Evolutionary conservation across 2,113 vertebrate species (phyloP), one percentile per base, ranked within the genome.

Genomic region (Bufo bufo): DNA sequence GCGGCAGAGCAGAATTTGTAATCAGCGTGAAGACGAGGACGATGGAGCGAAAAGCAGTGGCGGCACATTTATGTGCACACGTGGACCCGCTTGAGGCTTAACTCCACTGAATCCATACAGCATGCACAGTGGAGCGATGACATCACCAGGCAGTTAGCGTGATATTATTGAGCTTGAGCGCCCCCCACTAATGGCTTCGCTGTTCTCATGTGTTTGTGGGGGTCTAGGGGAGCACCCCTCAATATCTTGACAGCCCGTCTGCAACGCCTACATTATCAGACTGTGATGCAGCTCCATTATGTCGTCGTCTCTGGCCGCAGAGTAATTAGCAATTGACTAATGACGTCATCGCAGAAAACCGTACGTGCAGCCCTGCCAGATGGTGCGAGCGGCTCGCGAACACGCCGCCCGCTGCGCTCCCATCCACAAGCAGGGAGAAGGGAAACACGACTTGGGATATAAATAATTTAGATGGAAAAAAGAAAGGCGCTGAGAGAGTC

Each of bases 381-480:
- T 80, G 77, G 77, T 58, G 77, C 52, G n/a, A 52, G 7, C 74
- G 7, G 74, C 47, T 16, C 47, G 47, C 8, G 49, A 23, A 79
- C 49, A 80, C 14, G 23, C 77, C 52, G 11, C 77, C 77, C 52
- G 4, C 77, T 43, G 56, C 77, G 59, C 52, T 80, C 49, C 50
- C 20, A 58, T 74, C 13, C 16, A 79, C 43, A 56, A 80, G 54
- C 23, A 80, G 50, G 23, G 77, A 80, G 77, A 56, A 80, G 52
- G 54, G 14, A 80, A 80, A 80, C 77, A 80, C n/a, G 12, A 58
- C 58, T 80, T 43, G 13, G n/a, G n/a, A 80, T 54, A 58, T 80
- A 80, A 80, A 80, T 80, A 3, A 80, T 59, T 80, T 59, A 80
- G 77, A 80, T 80, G 54, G 52, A 79, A 79, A 79, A 74, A 80